Percentiles rank a stretch among this genome's conserved stretches.
These are phyloP conservation scores for Linurgus olivaceus DNA, from an alignment of 2,797 vertebrate genomes.

Conservation along the genomic window DNA sequence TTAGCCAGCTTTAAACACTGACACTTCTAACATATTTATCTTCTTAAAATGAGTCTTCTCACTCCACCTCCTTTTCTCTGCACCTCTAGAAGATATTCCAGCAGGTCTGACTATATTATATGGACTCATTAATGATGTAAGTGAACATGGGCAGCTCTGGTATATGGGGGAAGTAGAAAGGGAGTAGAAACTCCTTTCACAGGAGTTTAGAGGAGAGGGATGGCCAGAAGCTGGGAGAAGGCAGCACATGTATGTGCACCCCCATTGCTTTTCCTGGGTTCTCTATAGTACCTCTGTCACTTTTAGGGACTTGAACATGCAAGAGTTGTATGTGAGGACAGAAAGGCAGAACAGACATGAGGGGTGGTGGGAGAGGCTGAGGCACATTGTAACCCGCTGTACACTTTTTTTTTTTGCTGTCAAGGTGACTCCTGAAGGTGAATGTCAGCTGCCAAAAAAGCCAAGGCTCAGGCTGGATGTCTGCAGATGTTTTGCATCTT, in stretches of 20 bases:
- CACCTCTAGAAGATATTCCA: neutral
- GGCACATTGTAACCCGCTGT: fast-evolving
- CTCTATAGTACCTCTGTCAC: neutral
- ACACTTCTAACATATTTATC: neutral
- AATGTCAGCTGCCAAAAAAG: neutral
- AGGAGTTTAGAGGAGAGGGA: neutral
- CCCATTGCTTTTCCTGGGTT: neutral
- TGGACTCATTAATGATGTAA: neutral
- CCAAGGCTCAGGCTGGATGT: fast-evolving
- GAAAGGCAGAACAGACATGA: neutral
- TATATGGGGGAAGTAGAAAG: neutral
- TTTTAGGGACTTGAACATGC: neutral
- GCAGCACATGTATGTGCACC: fast-evolving
- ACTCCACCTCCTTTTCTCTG: neutral
- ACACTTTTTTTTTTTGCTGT: neutral
- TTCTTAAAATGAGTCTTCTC: neutral
- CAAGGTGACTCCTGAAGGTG: neutral
- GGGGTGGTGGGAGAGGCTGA: neutral
- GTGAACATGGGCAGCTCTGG: neutral
- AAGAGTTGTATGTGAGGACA: neutral
- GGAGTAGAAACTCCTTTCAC: neutral
- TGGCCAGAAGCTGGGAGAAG: neutral
- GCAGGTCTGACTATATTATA: neutral
- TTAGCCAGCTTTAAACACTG: neutral
- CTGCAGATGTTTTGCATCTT: neutral